These are phyloP conservation scores for Troilus luridus DNA, from an alignment of 2,888 invertebrate genomes.

Conservation along the genomic window DNA sequence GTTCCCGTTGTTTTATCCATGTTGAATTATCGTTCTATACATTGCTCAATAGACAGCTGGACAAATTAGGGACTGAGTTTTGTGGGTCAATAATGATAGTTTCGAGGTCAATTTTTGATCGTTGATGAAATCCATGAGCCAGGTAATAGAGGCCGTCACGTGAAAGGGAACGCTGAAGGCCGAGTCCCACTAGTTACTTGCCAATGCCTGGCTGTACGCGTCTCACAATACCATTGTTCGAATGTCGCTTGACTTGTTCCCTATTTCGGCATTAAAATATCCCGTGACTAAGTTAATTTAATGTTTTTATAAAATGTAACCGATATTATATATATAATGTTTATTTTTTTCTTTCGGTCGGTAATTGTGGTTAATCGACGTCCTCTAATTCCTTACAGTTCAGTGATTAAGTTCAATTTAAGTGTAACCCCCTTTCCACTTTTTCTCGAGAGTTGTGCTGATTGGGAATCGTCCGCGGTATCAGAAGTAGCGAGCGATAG, in stretches of 20 bases:
- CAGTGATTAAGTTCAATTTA: background rate
- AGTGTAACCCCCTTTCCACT: no score
- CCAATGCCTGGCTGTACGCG: background rate
- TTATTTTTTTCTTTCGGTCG: background rate
- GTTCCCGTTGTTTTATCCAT: no score
- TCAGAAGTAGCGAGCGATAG: no score
- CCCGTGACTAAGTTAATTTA: no score
- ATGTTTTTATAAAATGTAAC: no score
- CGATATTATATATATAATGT: no score
- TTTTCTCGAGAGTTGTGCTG: no score
- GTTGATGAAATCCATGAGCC: background rate
- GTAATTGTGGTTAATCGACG: background rate
- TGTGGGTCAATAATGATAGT: constrained; percentile 17
- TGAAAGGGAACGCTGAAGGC: background rate
- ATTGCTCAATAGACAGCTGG: background rate
- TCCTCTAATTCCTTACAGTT: background rate
- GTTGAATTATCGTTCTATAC: background rate
- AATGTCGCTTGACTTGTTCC: background rate
- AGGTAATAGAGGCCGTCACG: constrained; percentile 11
- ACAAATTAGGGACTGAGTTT: background rate
- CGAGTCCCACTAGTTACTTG: background rate
- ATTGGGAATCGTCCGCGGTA: no score
- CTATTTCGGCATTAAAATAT: background rate
- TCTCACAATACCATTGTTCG: background rate
- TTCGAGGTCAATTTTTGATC: background rate